A percentile compares a stretch with the other conserved stretches of the same genome.
Evolutionary conservation across 2,797 vertebrate species (phyloP).

Genomic region (Eulemur coronatus): DNA sequence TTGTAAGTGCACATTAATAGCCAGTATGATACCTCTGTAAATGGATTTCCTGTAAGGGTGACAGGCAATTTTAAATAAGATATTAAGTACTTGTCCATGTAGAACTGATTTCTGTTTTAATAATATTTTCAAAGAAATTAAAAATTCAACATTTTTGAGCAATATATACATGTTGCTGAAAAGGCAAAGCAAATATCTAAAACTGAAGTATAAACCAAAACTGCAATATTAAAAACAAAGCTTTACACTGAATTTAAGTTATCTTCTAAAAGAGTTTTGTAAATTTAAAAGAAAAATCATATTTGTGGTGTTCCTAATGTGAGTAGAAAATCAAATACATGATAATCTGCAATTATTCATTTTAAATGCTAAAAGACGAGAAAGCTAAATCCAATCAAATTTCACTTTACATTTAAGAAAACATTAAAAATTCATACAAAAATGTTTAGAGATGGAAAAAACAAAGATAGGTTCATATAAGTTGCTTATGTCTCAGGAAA

Average conservation of each 20-base stretch:
- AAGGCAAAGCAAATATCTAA: constrained; percentile 26
- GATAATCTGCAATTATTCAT: neutral
- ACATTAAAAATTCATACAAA: constrained; percentile 4
- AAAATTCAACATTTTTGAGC: constrained; percentile 19
- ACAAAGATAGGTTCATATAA: neutral
- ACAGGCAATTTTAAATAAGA: neutral
- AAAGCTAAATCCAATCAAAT: constrained; percentile 13
- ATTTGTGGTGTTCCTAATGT: neutral
- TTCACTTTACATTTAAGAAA: constrained; percentile 29
- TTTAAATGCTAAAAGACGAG: constrained; percentile 38
- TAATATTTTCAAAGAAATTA: constrained; percentile 32
- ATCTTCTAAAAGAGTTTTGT: neutral
- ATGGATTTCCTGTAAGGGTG: neutral
- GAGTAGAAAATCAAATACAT: neutral
- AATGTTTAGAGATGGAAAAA: neutral
- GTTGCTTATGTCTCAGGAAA: neutral
- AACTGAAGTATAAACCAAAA: constrained; percentile 16
- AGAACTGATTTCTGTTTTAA: neutral
- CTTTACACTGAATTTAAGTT: neutral
- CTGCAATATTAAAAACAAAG: neutral
- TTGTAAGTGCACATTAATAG: neutral
- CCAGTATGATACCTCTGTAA: neutral
- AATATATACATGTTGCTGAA: neutral
- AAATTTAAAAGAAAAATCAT: neutral
- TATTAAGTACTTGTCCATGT: neutral